phyloP scores from a whole-genome alignment of 2,797 vertebrate species.

The Sebastes kiyomatsui region DNA sequence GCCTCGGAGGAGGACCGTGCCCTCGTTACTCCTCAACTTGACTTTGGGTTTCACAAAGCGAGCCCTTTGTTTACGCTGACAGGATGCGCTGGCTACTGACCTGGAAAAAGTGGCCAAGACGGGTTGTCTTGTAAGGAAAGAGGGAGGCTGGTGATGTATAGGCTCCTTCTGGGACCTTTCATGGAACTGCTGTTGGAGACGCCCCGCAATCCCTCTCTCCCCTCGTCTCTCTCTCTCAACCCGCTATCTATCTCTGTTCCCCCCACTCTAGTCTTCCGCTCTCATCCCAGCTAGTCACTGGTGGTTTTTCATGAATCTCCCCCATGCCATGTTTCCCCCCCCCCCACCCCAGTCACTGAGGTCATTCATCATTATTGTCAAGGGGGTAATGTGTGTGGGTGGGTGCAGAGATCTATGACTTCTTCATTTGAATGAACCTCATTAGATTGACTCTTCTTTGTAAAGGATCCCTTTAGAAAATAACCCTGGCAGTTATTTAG shows the following conservation, averaged over 20 bases:
- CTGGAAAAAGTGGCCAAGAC: conserved; percentile 87
- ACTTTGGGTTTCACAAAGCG: conserved; percentile 86
- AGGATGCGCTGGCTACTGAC: conserved; percentile 86
- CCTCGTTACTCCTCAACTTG: conserved; percentile 86
- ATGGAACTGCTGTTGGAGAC: conserved; percentile 73
- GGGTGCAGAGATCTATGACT: conserved; percentile 84
- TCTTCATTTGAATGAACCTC: conserved; percentile 84
- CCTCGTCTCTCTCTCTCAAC: conserved; percentile 66
- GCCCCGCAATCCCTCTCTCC: conserved; percentile 73
- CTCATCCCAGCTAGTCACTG: conserved; percentile 74
- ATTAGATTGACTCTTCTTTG: conserved; percentile 83
- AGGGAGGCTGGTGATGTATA: conserved; percentile 79
- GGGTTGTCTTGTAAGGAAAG: conserved; percentile 84
- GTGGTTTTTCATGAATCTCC: conserved; percentile 81
- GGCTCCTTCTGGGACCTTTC: conserved; percentile 82
- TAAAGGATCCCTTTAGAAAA: conserved; percentile 83
- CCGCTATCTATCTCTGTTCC: conserved; percentile 71
- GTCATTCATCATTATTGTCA: conserved; percentile 87
- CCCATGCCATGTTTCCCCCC: conserved; percentile 57
- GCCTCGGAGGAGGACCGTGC: conserved; percentile 77
- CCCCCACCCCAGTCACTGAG: conserved; percentile 69
- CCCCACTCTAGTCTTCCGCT: conserved; percentile 49
- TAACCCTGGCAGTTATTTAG: conserved; percentile 82
- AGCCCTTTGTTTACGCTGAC: conserved; percentile 87
- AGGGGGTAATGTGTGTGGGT: conserved; percentile 81